Conservation (phyloP, 2,888 invertebrate genomes). For the Dynastes hyllus region DNA sequence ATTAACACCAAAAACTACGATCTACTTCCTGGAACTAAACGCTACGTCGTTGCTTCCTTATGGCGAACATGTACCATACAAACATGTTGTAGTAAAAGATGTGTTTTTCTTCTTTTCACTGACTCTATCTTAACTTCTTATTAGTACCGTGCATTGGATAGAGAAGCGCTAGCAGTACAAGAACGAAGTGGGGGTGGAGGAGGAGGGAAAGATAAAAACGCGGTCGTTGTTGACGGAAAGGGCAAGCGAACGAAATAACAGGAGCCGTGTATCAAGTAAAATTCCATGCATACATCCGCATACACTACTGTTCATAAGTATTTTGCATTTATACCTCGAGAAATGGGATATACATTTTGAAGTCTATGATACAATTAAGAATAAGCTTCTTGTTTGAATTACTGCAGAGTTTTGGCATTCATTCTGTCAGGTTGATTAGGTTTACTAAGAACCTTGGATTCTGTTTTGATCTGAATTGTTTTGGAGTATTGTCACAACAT, state of each 20-base stretch:
- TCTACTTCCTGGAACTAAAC: slow-evolving; percentile 42
- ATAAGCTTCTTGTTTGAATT: too few species aligned
- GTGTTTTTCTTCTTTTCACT: slow-evolving; percentile 4
- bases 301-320: too few species aligned
- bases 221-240: slow-evolving; percentile 38
- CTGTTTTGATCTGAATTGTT: too few species aligned
- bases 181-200: not conserved
- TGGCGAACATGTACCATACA: slow-evolving; percentile 22
- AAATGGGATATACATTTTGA: too few species aligned
- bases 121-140: slow-evolving; percentile 6
- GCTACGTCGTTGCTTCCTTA: slow-evolving; percentile 33
- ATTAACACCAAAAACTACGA: slow-evolving; percentile 41
- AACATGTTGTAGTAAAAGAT: slow-evolving; percentile 9
- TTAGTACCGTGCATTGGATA: not conserved
- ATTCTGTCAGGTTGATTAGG: too few species aligned
- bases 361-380: too few species aligned
- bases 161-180: not conserved
- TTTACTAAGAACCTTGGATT: too few species aligned
- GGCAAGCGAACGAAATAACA: slow-evolving; percentile 16
- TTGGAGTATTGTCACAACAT: too few species aligned
- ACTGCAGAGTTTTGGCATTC: too few species aligned
- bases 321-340: too few species aligned
- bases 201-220: not conserved
- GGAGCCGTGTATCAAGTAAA: not conserved
- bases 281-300: not conserved